Conservation (phyloP, 2,113 vertebrate genomes). For the Platichthys flesus region DNA sequence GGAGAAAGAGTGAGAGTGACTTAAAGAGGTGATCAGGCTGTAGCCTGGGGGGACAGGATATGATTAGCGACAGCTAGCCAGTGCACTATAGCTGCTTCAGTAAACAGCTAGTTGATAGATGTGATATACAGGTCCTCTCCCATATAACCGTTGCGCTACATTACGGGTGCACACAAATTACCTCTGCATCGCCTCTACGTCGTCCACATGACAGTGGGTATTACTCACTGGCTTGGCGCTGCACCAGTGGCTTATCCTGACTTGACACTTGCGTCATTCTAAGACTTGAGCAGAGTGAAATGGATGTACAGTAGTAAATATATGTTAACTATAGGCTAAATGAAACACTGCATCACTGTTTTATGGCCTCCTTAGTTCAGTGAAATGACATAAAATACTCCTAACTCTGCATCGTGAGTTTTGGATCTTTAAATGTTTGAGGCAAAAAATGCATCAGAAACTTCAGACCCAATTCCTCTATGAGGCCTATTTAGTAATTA, state of each 20-base stretch:
- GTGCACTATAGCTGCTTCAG: slow-evolving; percentile 38
- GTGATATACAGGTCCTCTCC: slow-evolving; percentile 51
- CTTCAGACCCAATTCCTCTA: slow-evolving; percentile 39
- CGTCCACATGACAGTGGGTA: slow-evolving; percentile 12
- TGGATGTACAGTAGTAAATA: slow-evolving; percentile 63
- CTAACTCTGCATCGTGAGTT: slow-evolving; percentile 42
- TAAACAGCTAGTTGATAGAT: slow-evolving; percentile 67
- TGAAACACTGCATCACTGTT: slow-evolving; percentile 56
- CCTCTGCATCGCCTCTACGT: slow-evolving; percentile 6
- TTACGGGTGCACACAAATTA: slow-evolving; percentile 63
- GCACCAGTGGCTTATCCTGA: slow-evolving; percentile 43
- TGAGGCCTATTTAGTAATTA: slow-evolving; percentile 27
- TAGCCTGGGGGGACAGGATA: slow-evolving; percentile 53
- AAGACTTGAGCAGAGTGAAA: slow-evolving; percentile 40
- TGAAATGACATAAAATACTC: slow-evolving; percentile 60
- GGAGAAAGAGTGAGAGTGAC: slow-evolving; percentile 21
- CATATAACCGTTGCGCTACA: slow-evolving; percentile 44
- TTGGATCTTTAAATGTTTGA: slow-evolving; percentile 44
- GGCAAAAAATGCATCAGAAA: slow-evolving; percentile 44
- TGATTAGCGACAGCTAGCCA: slow-evolving; percentile 56
- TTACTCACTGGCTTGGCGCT: slow-evolving; percentile 41
- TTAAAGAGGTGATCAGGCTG: slow-evolving; percentile 59
- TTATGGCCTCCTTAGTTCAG: slow-evolving; percentile 54
- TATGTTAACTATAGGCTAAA: slow-evolving; percentile 65
- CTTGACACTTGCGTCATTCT: slow-evolving; percentile 26